phyloP scores from a whole-genome alignment of 92 coral and sea anemone genomes.

The Paragorgia papillata region DNA sequence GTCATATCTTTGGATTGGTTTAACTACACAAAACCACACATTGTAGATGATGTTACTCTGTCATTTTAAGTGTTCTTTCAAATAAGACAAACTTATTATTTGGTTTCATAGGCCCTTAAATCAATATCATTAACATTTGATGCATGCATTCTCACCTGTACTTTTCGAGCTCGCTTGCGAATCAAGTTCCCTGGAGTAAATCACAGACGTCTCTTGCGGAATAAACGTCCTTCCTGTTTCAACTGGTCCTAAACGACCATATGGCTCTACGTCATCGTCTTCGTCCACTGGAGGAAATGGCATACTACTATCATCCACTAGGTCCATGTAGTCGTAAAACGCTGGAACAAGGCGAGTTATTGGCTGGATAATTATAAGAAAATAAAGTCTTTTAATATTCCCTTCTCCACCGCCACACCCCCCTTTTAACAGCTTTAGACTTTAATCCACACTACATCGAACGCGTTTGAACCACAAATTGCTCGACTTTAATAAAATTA shows the following conservation, averaged over 20 bases:
- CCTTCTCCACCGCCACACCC: neutral
- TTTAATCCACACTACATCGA: no score
- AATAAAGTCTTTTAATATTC: no score
- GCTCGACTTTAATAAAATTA: no score
- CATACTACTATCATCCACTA: slow-evolving; percentile 86
- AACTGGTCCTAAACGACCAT: neutral
- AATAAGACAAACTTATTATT: no score
- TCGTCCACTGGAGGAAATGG: slow-evolving; percentile 93
- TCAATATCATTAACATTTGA: no score
- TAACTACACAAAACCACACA: no score
- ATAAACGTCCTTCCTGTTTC: slow-evolving; percentile 18
- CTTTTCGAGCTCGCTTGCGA: slow-evolving; percentile 53
- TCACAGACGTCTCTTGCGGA: slow-evolving; percentile 50
- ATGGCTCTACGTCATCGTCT: slow-evolving; percentile 65
- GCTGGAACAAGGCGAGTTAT: slow-evolving; percentile 80
- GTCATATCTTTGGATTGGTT: no score
- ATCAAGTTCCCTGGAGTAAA: slow-evolving; percentile 58
- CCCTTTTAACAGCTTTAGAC: no score
- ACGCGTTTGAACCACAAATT: no score
- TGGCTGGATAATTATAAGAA: slow-evolving; percentile 56
- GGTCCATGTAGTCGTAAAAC: slow-evolving; percentile 95
- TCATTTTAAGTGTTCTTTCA: no score
- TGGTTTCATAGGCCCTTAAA: no score
- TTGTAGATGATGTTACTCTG: no score
- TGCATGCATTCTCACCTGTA: slow-evolving; percentile 10